Evolutionary conservation across 2,888 invertebrate species (phyloP).

Genomic region (Tethea ocularis): DNA sequence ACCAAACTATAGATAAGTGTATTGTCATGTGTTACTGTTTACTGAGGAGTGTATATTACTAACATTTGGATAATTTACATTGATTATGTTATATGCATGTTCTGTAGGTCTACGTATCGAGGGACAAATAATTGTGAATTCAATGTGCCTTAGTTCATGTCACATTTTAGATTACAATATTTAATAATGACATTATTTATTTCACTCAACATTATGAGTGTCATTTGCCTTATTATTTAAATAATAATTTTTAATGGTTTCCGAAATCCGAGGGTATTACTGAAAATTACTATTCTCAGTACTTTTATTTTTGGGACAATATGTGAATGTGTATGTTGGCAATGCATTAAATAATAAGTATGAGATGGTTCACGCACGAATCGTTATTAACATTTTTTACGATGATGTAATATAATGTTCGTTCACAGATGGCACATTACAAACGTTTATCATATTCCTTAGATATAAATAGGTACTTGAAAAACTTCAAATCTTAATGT

Average conservation of each 20-base stretch:
- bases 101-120: background rate
- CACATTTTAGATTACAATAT: background rate
- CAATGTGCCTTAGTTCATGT: background rate
- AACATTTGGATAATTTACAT: slow-evolving; percentile 56
- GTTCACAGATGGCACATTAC: slow-evolving; percentile 45
- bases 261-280: background rate
- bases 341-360: no score
- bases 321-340: no score
- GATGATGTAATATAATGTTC: slow-evolving; percentile 25
- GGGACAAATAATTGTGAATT: background rate
- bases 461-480: slow-evolving; percentile 52
- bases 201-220: background rate
- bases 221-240: background rate
- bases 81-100: slow-evolving; percentile 25
- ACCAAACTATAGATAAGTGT: slow-evolving; percentile 80
- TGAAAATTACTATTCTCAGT: background rate
- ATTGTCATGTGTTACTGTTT: slow-evolving; percentile 80
- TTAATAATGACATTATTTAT: background rate
- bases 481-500: slow-evolving; percentile 51
- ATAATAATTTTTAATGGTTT: background rate
- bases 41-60: slow-evolving; percentile 71
- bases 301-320: background rate
- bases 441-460: slow-evolving; percentile 37
- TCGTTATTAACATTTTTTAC: slow-evolving; percentile 11
- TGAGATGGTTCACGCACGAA: background rate